Percentiles rank a stretch among this genome's conserved stretches.
Conservation (phyloP, 2,113 vertebrate genomes). For the Excalfactoria chinensis region DNA sequence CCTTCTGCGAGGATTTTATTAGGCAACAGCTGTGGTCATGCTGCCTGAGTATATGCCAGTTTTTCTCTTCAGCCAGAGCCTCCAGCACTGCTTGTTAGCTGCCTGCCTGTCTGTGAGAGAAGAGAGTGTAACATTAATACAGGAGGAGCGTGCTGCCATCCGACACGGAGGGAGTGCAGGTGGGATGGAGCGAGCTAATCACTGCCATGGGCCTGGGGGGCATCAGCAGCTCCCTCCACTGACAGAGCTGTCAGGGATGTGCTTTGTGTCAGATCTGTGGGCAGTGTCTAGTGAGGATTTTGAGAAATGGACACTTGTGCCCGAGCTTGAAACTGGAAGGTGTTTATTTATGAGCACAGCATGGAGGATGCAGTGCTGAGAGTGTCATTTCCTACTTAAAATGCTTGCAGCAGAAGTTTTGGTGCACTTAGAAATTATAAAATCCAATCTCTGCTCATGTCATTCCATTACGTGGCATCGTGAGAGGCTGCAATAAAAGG, state of each 20-base stretch:
- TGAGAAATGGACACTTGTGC: neutral
- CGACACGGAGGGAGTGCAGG: conserved; percentile 74
- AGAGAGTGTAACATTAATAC: conserved; percentile 70
- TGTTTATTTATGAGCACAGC: fast-evolving
- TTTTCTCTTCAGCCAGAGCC: conserved; percentile 37
- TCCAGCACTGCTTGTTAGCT: conserved; percentile 68
- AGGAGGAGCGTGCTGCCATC: conserved; percentile 53
- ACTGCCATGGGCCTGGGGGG: neutral
- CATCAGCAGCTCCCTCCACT: neutral
- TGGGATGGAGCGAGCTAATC: conserved; percentile 44
- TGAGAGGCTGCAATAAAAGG: neutral
- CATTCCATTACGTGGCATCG: neutral
- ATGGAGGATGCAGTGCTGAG: fast-evolving
- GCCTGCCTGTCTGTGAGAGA: conserved; percentile 67
- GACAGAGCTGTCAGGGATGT: neutral
- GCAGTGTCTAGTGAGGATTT: neutral
- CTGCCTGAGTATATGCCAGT: neutral
- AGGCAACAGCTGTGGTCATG: neutral
- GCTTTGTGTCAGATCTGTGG: neutral
- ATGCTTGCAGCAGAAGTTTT: neutral
- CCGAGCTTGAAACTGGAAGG: neutral
- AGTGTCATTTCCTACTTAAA: neutral
- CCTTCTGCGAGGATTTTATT: conserved; percentile 31
- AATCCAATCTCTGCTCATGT: neutral
- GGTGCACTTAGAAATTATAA: neutral